Evolutionary conservation across 2,797 vertebrate genomes (phyloP), one percentile per base, ranked within the genome.

Genomic region (Meda fulgida): DNA sequence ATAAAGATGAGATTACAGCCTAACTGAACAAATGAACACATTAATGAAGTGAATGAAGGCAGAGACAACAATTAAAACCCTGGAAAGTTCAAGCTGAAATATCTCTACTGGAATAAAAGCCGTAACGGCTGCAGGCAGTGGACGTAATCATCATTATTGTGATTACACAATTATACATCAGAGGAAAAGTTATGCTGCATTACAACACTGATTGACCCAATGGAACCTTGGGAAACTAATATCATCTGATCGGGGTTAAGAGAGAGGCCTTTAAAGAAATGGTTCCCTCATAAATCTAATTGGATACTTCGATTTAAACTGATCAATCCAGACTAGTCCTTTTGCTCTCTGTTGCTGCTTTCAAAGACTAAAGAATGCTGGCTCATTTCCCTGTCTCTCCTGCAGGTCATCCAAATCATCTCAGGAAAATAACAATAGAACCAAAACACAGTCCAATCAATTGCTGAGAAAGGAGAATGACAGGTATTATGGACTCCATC

Each of bases 41-140:
- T 92, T 91, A 92, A 93, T 93, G 90, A 84, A 89, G 87, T 91
- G 92, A 92, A 93, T 93, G 91, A 86, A 89, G 87, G 58, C 23
- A 77, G 73, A 55, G 46, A 69, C 34, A 84, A 77, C 82, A 23
- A 83, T 83, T 66, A 69, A 40, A 84, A 40, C 10, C 4, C n/a
- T 40, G 71, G 11, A 11, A 16, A 21, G 26, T 51, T 80, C 63
- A 67, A 78, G 84, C 90, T 86, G 78, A 85, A 69, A 80, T 53
- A 69, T 84, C 67, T 75, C 40, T 34, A 43, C 70, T 34, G 14
- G 46, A 77, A 84, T 84, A 66, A 71, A 83, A 72, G 55, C 31
- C 3, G 53, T 79, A 72, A 83, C 46, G 67, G n/a, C 80, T 40
- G 65, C 53, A 77, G 58, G 75, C 81, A 48, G 77, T 71, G n/a